Conservation (phyloP, 2,113 vertebrate genomes). For the Phylloscopus trochiloides region DNA sequence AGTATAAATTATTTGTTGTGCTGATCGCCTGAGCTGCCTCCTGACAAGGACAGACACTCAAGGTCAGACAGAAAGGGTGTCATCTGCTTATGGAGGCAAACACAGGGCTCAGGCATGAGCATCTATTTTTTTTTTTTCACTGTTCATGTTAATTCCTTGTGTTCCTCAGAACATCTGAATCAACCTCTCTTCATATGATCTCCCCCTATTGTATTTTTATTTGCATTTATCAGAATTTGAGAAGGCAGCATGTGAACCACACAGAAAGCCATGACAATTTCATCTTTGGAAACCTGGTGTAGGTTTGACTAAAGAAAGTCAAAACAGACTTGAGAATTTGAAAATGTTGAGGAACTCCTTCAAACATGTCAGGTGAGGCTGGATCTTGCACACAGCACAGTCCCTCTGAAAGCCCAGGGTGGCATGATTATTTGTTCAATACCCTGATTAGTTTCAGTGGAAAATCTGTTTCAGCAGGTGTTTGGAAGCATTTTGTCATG, state of each 20-base stretch:
- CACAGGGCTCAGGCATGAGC: neutral
- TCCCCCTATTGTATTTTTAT: neutral
- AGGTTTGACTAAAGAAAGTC: neutral
- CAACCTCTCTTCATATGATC: neutral
- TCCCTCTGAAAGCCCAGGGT: neutral
- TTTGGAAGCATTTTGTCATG: too few species aligned
- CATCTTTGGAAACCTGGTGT: neutral
- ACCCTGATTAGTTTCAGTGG: neutral
- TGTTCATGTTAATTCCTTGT: neutral
- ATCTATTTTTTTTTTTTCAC: neutral
- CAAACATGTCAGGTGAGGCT: neutral
- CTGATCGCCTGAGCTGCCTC: neutral
- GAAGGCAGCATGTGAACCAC: neutral
- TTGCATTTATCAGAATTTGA: neutral
- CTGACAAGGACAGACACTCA: neutral
- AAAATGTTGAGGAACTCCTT: neutral
- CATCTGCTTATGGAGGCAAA: neutral
- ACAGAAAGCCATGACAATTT: neutral
- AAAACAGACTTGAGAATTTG: neutral
- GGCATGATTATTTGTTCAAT: neutral
- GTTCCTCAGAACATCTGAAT: neutral
- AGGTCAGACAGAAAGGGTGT: neutral
- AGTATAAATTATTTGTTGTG: neutral
- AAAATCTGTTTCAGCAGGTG: neutral
- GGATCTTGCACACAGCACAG: neutral